phyloP scores from a whole-genome alignment of 1,140 invertebrate species.

The Coboldia fuscipes region DNA sequence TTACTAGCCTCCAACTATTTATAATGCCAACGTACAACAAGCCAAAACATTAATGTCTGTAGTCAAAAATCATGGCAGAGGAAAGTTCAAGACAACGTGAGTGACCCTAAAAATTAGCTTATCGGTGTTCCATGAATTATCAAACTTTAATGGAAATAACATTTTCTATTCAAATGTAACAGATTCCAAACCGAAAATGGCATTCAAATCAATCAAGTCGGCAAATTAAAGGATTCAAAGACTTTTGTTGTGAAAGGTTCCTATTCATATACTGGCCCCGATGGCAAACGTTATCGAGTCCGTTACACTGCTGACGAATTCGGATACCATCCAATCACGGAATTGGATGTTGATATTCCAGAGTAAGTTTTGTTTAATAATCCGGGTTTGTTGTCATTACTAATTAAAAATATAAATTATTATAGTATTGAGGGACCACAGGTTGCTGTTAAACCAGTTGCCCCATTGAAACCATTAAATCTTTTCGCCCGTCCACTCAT shows the following conservation, averaged over 20 bases:
- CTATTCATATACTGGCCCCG: slow-evolving; percentile 34
- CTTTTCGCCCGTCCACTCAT: no score
- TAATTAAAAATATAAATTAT: no score
- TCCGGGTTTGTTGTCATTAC: no score
- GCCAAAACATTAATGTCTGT: slow-evolving; percentile 16
- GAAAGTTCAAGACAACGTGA: slow-evolving; percentile 19
- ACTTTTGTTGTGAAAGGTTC: slow-evolving; percentile 31
- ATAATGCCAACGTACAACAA: slow-evolving; percentile 16
- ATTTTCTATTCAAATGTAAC: neutral
- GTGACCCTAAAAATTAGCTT: neutral
- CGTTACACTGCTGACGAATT: slow-evolving; percentile 19
- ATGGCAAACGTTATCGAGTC: slow-evolving; percentile 32
- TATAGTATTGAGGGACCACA: no score
- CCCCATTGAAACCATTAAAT: no score
- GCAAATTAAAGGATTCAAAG: slow-evolving; percentile 19
- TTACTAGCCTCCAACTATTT: slow-evolving; percentile 17
- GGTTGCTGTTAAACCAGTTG: no score
- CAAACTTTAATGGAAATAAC: neutral
- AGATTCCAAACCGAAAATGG: slow-evolving; percentile 21
- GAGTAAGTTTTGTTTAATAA: slow-evolving; percentile 11
- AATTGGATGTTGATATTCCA: slow-evolving; percentile 18
- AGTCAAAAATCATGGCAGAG: slow-evolving; percentile 13
- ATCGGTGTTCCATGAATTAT: neutral
- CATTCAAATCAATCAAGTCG: slow-evolving; percentile 17
- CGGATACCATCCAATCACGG: slow-evolving; percentile 20